These are phyloP conservation scores for Asarcornis scutulata DNA, from an alignment of 2,113 vertebrate genomes.

Conservation along the genomic window DNA sequence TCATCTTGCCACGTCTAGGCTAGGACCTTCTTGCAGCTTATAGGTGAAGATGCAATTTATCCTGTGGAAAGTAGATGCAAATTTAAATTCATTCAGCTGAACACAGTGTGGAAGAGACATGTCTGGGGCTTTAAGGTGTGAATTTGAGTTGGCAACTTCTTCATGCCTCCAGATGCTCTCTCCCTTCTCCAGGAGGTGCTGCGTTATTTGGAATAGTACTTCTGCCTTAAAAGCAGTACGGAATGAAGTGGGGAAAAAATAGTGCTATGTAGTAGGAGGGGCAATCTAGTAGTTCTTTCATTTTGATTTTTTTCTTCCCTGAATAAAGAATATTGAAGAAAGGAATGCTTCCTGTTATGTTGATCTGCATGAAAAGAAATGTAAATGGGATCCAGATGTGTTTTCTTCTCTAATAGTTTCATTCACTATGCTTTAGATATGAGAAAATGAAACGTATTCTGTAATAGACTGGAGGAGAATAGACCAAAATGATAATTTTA, in stretches of 20 bases:
- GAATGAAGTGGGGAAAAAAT: neutral
- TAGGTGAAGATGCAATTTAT: neutral
- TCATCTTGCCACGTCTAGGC: neutral
- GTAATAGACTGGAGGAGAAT: slow-evolving; percentile 60
- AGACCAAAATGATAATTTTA: slow-evolving; percentile 68
- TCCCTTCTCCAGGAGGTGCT: slow-evolving; percentile 25
- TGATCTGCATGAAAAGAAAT: slow-evolving; percentile 57
- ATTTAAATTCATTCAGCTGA: neutral
- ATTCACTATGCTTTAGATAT: slow-evolving; percentile 49
- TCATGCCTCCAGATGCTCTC: neutral
- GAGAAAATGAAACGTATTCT: slow-evolving; percentile 50
- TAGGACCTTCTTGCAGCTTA: neutral
- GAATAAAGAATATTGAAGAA: slow-evolving; percentile 26
- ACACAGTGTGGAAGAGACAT: neutral
- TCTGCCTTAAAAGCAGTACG: neutral
- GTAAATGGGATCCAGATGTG: slow-evolving; percentile 62
- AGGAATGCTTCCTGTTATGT: slow-evolving; percentile 41
- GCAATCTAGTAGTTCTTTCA: neutral
- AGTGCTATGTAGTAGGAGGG: neutral
- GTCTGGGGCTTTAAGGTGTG: neutral
- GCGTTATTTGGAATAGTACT: slow-evolving; percentile 12
- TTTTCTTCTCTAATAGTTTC: slow-evolving; percentile 60
- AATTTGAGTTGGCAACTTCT: slow-evolving; percentile 13
- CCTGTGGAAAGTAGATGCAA: neutral
- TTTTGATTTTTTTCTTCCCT: neutral